These are phyloP conservation scores for Sycobia sp. DNA, from an alignment of 1,140 invertebrate species.

Conservation along the genomic window DNA sequence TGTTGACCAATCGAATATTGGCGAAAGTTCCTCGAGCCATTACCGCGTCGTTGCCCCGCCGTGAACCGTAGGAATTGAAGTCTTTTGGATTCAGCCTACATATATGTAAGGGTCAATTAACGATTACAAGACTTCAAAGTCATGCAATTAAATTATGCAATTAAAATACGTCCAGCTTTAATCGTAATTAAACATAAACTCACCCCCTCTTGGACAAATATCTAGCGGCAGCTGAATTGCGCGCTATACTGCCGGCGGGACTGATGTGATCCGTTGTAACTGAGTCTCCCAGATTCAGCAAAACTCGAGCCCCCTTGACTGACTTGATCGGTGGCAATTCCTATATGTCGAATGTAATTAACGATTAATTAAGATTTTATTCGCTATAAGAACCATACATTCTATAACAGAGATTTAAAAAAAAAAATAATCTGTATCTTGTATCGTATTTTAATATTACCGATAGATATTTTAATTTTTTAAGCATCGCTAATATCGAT, in stretches of 20 bases:
- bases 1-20: conserved; percentile 96
- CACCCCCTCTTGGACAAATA: conserved; percentile 80
- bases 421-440: too few species aligned
- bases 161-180: too few species aligned
- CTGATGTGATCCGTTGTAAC: conserved; percentile 99
- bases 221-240: conserved; percentile 91
- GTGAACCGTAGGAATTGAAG: conserved; percentile 97
- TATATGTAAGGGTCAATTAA: too few species aligned
- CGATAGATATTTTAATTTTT: neutral
- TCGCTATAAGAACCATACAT: too few species aligned
- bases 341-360: conserved; percentile 47
- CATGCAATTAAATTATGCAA: neutral
- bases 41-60: conserved; percentile 94
- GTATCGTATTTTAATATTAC: neutral
- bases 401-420: too few species aligned
- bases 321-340: conserved; percentile 64
- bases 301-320: conserved; percentile 74
- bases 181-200: conserved; percentile 37
- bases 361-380: neutral
- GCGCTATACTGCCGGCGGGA: conserved; percentile 94
- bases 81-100: conserved; percentile 85
- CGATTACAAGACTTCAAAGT: neutral
- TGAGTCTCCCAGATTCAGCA: conserved; percentile 90
- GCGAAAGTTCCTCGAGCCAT: conserved; percentile 98
- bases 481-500: neutral